Conservation (phyloP, 2,113 vertebrate genomes). For the Casuarius casuarius region DNA sequence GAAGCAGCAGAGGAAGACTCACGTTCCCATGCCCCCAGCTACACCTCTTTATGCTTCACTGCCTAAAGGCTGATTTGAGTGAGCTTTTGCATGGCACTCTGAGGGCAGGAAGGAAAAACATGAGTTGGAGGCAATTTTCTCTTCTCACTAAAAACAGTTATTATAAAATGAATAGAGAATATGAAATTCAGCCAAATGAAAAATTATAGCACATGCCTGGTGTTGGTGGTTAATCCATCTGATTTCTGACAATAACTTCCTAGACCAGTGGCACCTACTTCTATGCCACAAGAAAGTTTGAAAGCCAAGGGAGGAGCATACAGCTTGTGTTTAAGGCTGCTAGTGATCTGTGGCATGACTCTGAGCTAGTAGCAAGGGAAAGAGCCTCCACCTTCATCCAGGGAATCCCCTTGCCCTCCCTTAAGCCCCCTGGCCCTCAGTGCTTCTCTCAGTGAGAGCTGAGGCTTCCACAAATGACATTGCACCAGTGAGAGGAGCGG, state of each 20-base stretch:
- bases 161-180: neutral
- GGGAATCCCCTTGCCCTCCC: neutral
- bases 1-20: neutral
- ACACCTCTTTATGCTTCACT: neutral
- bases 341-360: neutral
- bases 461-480: too few relatives aligned
- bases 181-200: neutral
- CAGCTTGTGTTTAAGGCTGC: neutral
- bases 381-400: neutral
- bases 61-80: neutral
- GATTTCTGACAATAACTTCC: neutral
- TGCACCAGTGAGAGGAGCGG: too few relatives aligned
- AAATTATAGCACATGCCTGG: neutral
- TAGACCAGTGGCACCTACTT: neutral
- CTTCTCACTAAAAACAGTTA: neutral
- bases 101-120: neutral
- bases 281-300: neutral
- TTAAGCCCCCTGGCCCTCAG: neutral
- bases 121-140: neutral
- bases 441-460: neutral
- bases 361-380: neutral
- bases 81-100: neutral
- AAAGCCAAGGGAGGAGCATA: neutral
- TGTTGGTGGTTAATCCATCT: neutral
- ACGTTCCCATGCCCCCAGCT: neutral